A percentile compares a stretch with the other conserved stretches of the same genome.
phyloP scores from a whole-genome alignment of 2,113 vertebrate genomes.

The Collichthys lucidus region DNA sequence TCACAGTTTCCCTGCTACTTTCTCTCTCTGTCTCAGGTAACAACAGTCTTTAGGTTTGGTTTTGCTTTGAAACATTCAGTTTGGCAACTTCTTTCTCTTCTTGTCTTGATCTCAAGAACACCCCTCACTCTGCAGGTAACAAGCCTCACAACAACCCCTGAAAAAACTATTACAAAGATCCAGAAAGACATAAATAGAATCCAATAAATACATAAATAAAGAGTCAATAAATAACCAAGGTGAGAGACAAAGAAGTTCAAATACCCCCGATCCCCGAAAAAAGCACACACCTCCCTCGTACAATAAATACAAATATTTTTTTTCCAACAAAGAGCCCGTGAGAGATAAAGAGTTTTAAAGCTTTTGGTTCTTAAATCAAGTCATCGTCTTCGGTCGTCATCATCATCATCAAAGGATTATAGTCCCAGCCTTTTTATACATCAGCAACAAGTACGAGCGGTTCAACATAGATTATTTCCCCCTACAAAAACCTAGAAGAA shows the following conservation, averaged over 20 bases:
- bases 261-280: constrained; percentile 53
- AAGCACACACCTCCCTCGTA: constrained; percentile 74
- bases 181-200: constrained; percentile 79
- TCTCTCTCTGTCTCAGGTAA: constrained; percentile 50
- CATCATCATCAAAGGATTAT: constrained; percentile 54
- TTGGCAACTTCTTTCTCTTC: constrained; percentile 73
- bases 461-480: constrained; percentile 77
- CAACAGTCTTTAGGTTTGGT: constrained; percentile 74
- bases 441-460: constrained; percentile 78
- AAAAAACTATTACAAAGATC: constrained; percentile 77
- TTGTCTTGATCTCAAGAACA: constrained; percentile 60
- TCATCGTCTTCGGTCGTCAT: constrained; percentile 78
- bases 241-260: constrained; percentile 70
- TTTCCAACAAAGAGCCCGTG: constrained; percentile 76
- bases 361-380: constrained; percentile 92
- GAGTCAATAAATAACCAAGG: constrained; percentile 81
- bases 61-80: constrained; percentile 76
- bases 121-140: constrained; percentile 56
- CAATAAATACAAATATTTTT: constrained; percentile 82
- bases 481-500: constrained; percentile 84
- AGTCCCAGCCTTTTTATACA: constrained; percentile 78
- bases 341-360: constrained; percentile 87
- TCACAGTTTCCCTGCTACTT: constrained; percentile 33
- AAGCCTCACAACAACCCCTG: constrained; percentile 71
- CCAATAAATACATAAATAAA: constrained; percentile 85